These are phyloP conservation scores for Tapirus terrestris DNA, from an alignment of 2,113 vertebrate genomes.

Conservation along the genomic window DNA sequence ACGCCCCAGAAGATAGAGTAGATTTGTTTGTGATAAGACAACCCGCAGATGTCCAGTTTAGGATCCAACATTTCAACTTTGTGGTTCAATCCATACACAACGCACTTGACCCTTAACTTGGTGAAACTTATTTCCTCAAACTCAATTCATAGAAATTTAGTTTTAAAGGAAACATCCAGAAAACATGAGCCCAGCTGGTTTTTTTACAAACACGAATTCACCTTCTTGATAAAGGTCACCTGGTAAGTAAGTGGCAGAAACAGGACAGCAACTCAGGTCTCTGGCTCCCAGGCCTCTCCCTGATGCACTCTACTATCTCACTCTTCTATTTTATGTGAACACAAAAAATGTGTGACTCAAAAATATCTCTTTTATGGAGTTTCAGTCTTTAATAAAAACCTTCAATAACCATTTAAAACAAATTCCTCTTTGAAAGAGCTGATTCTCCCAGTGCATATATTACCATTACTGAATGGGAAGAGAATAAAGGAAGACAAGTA, in stretches of 20 bases:
- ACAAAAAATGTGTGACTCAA: neutral
- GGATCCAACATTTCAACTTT: neutral
- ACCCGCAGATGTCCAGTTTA: slow-evolving; percentile 56
- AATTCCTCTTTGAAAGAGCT: neutral
- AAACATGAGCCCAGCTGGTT: neutral
- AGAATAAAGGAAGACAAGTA: neutral
- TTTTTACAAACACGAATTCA: neutral
- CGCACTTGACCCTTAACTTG: neutral
- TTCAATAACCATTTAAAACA: neutral
- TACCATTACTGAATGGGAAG: neutral
- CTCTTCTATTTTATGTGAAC: neutral
- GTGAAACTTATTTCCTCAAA: neutral
- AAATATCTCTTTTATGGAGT: neutral
- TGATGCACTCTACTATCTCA: neutral
- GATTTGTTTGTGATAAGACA: slow-evolving; percentile 64
- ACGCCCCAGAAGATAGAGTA: slow-evolving; percentile 63
- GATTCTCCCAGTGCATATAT: neutral
- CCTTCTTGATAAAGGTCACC: neutral
- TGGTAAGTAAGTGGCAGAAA: neutral
- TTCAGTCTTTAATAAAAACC: neutral
- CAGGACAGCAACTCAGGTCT: neutral
- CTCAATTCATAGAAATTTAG: neutral
- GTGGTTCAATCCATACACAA: neutral
- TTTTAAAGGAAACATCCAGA: neutral
- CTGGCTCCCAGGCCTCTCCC: neutral